Evolutionary conservation across 2,888 invertebrate genomes (phyloP).

Genomic region (Pyrgus malvae): DNA sequence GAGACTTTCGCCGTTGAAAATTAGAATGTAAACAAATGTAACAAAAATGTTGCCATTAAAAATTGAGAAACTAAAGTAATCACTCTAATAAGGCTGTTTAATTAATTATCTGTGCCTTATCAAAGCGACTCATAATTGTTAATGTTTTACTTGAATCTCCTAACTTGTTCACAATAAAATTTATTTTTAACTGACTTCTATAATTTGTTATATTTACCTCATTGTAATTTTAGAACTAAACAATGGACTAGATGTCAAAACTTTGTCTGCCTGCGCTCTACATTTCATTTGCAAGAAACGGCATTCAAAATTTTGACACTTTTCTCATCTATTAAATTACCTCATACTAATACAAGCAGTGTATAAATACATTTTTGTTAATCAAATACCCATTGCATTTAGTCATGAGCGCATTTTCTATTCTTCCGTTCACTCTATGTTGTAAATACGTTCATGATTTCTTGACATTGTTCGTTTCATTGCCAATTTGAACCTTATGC

Average conservation of each 20-base stretch:
- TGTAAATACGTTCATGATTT: too few species aligned
- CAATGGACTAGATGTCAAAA: constrained; percentile 5
- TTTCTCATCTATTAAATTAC: too few species aligned
- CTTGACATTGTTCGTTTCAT: constrained; percentile 18
- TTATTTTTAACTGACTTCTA: constrained; percentile 23
- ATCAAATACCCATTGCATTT: constrained; percentile 9
- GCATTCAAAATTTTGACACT: constrained; percentile 13
- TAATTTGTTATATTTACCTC: background rate
- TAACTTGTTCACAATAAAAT: constrained; percentile 1
- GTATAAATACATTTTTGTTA: constrained; percentile 23
- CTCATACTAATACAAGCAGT: too few species aligned
- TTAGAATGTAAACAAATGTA: background rate
- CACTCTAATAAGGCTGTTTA: background rate
- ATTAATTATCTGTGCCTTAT: background rate
- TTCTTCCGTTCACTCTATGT: constrained; percentile 10
- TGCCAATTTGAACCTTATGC: background rate
- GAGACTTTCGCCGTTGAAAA: background rate
- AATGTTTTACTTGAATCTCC: background rate
- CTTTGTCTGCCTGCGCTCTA: constrained; percentile 5
- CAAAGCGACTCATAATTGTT: constrained; percentile 1
- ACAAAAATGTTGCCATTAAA: constrained; percentile 5
- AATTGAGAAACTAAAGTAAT: background rate
- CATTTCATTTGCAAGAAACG: background rate
- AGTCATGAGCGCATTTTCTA: constrained; percentile 21
- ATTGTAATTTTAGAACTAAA: background rate